Conservation (phyloP, 2,888 invertebrate species). For the Hyppa rectilinea region DNA sequence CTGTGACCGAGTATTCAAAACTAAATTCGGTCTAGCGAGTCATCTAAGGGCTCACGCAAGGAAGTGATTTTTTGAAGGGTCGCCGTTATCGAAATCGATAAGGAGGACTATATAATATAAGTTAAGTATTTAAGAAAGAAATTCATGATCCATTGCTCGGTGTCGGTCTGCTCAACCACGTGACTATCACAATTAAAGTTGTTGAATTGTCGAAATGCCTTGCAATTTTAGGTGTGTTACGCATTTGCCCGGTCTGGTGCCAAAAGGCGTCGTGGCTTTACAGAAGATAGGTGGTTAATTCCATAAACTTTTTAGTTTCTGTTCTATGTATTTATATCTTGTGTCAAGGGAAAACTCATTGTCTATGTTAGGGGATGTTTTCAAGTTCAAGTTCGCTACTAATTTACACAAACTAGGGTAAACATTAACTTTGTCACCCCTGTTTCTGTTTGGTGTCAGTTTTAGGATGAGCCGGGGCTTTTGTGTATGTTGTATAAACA, state of each 20-base stretch:
- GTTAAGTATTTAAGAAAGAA: too few species aligned
- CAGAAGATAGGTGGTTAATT: not conserved
- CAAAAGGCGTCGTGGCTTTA: not conserved
- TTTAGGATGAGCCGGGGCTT: not conserved
- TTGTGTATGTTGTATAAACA: not conserved
- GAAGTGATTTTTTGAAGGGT: too few species aligned
- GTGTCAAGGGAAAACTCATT: slow-evolving; percentile 41
- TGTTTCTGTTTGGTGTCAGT: slow-evolving; percentile 6
- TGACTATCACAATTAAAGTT: not conserved
- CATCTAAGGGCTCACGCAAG: too few species aligned
- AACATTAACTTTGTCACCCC: slow-evolving; percentile 59
- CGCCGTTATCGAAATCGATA: too few species aligned
- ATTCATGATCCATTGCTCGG: not conserved
- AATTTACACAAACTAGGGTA: slow-evolving; percentile 55
- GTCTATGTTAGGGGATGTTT: slow-evolving; percentile 54
- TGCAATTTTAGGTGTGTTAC: not conserved
- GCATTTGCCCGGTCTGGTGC: not conserved
- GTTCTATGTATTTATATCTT: not conserved
- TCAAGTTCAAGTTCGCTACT: slow-evolving; percentile 56
- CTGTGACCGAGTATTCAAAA: too few species aligned
- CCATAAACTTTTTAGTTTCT: slow-evolving; percentile 13
- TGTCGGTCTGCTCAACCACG: not conserved
- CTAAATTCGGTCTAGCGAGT: too few species aligned
- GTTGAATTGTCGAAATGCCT: not conserved
- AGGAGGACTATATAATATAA: too few species aligned